Conservation (phyloP, 1,140 invertebrate genomes). For the Trypoxylus dichotomus region DNA sequence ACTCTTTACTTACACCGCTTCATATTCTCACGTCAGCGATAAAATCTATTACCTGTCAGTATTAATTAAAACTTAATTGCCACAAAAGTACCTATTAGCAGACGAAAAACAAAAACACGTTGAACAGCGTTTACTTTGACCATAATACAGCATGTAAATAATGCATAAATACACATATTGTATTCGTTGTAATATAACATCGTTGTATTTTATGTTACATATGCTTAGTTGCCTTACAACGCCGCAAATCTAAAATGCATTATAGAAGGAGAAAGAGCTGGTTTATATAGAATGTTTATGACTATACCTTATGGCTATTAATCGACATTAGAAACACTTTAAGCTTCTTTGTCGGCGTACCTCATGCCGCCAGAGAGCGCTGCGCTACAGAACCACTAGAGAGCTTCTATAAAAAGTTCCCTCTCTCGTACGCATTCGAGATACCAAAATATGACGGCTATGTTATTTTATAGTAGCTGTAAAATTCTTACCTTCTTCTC, state of each 20-base stretch:
- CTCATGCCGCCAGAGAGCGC: not conserved
- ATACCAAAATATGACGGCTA: not conserved
- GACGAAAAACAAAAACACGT: not conserved
- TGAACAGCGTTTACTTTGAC: not conserved
- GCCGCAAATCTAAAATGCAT: not conserved
- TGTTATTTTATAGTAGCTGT: slow-evolving; percentile 20
- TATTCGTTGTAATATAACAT: not conserved
- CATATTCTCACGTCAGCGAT: not conserved
- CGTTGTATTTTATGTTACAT: not conserved
- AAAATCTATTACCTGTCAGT: not conserved
- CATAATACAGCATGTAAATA: not conserved
- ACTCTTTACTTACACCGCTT: not conserved
- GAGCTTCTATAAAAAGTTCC: not conserved
- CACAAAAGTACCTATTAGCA: not conserved
- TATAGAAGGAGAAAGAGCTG: slow-evolving; percentile 3
- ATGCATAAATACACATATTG: not conserved
- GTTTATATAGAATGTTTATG: slow-evolving; percentile 28
- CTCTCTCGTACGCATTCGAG: not conserved
- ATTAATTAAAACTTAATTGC: not conserved
- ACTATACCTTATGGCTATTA: slow-evolving; percentile 14
- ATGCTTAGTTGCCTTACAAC: not conserved
- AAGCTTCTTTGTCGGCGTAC: slow-evolving; percentile 26
- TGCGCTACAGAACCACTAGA: not conserved
- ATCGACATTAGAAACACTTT: slow-evolving; percentile 31
- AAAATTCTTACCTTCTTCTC: slow-evolving; percentile 16